A percentile compares a stretch with the other conserved stretches of the same genome.
Evolutionary conservation across 2,888 invertebrate species (phyloP).

Genomic region (Diplolepis rosae): DNA sequence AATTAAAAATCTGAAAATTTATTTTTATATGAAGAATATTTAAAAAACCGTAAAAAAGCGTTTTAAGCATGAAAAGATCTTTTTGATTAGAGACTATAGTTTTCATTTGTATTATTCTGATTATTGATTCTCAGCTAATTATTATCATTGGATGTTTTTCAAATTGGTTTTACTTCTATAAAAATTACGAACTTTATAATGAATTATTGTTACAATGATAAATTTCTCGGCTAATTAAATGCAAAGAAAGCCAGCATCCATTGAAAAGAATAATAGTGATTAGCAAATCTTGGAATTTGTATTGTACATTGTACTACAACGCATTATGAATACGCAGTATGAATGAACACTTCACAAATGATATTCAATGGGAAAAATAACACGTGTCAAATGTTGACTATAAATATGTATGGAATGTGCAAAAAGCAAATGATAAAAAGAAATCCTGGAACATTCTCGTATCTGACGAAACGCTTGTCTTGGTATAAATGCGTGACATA

Average conservation of each 20-base stretch:
- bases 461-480: neutral
- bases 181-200: no score
- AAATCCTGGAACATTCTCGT: neutral
- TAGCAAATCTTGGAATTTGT: conserved; percentile 22
- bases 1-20: neutral
- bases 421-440: neutral
- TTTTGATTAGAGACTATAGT: no score
- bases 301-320: neutral
- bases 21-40: neutral
- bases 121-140: no score
- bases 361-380: neutral
- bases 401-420: neutral
- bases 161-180: no score
- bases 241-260: no score
- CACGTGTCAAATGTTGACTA: neutral
- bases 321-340: neutral
- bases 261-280: no score
- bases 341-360: neutral
- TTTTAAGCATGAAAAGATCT: no score
- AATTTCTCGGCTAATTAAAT: no score
- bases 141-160: no score
- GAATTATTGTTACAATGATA: no score
- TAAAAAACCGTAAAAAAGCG: neutral
- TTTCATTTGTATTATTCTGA: no score
- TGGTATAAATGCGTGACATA: neutral